Conservation (phyloP, 2,797 vertebrate species). For the Remorina albescens region DNA sequence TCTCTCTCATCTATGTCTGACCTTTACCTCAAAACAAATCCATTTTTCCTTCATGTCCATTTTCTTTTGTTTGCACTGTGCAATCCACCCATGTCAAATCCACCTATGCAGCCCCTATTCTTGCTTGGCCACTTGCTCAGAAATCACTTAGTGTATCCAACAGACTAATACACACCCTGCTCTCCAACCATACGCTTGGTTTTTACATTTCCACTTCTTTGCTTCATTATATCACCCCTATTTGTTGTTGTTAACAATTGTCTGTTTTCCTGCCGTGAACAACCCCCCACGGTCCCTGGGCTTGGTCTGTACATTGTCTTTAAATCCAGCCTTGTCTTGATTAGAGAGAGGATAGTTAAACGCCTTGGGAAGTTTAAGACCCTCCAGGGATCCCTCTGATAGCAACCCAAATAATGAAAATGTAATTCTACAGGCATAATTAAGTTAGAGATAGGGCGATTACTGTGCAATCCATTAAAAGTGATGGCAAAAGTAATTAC, state of each 20-base stretch:
- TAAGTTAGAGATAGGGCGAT: conserved; percentile 81
- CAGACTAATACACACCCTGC: neutral
- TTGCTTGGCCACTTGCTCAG: neutral
- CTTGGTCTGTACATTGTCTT: conserved; percentile 45
- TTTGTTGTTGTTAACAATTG: conserved; percentile 12
- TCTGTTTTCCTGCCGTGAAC: conserved; percentile 2
- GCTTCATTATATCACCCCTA: conserved; percentile 27
- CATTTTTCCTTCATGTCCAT: neutral
- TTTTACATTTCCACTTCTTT: neutral
- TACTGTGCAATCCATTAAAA: conserved; percentile 81
- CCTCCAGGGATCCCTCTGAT: conserved; percentile 68
- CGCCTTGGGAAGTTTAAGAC: conserved; percentile 73
- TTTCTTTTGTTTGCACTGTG: neutral
- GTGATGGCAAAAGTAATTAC: conserved; percentile 83
- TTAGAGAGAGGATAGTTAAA: conserved; percentile 70
- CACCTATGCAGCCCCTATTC: neutral
- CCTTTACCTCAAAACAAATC: neutral
- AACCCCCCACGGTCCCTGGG: neutral
- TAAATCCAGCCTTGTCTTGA: conserved; percentile 66
- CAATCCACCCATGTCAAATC: neutral
- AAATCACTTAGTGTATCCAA: conserved; percentile 13
- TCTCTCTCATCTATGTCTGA: neutral
- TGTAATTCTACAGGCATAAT: conserved; percentile 82
- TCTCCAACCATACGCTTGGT: conserved; percentile 38
- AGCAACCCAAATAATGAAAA: conserved; percentile 80